phyloP scores from a whole-genome alignment of 1,140 invertebrate species.

The Camponotus pennsylvanicus region DNA sequence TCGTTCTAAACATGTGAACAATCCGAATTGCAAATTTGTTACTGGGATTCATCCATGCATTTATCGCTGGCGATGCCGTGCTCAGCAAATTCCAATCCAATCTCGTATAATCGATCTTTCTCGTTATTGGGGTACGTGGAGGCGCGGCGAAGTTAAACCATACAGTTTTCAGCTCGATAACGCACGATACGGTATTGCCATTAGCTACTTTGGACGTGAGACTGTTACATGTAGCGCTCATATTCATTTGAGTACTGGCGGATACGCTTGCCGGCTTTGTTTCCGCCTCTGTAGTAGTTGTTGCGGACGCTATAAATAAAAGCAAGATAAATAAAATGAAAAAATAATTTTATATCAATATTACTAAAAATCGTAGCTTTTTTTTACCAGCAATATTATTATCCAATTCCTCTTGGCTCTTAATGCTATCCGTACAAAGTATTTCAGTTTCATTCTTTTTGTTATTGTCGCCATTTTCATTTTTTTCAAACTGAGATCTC shows the following conservation, averaged over 20 bases:
- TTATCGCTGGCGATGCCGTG: conserved; percentile 98
- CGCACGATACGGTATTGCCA: conserved; percentile 92
- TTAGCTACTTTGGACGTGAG: conserved; percentile 82
- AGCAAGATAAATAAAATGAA: not conserved
- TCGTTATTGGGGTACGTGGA: conserved; percentile 96
- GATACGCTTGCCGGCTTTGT: conserved; percentile 66
- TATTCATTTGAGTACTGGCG: conserved; percentile 85
- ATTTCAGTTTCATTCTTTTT: conserved; percentile 83
- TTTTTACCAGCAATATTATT: conserved; percentile 75
- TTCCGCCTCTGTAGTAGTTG: conserved; percentile 85
- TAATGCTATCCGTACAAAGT: conserved; percentile 78
- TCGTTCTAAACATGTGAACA: conserved; percentile 91
- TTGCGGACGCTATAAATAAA: conserved; percentile 72
- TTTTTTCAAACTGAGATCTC: conserved; percentile 92
- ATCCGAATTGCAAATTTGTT: conserved; percentile 95
- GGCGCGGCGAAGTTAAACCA: conserved; percentile 99
- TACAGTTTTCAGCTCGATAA: conserved; percentile 95
- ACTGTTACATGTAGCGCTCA: conserved; percentile 76
- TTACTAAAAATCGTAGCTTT: not conserved
- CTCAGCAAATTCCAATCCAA: conserved; percentile 98
- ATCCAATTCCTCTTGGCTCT: conserved; percentile 82
- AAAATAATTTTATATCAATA: not conserved
- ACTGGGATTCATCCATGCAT: conserved; percentile 98
- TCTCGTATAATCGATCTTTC: conserved; percentile 97
- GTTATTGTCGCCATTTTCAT: conserved; percentile 88